phyloP scores from a whole-genome alignment of 2,797 vertebrate species.

The Emydoidea blandingii region DNA sequence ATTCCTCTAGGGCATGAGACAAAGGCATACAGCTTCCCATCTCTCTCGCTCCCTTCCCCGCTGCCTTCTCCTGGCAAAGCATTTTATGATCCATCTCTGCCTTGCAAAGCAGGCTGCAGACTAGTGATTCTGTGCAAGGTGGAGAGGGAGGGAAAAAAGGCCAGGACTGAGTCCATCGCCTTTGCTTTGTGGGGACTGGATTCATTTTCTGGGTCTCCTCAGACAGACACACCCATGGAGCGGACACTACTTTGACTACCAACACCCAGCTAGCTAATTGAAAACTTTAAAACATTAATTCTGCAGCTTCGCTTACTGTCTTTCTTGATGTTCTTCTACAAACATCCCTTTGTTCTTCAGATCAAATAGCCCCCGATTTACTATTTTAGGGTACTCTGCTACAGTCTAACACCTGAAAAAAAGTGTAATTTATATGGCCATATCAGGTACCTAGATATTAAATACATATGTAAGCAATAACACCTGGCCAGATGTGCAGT shows the following conservation, averaged over 20 bases:
- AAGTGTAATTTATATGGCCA: neutral
- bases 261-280: too few species aligned
- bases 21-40: neutral
- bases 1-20: conserved; percentile 9
- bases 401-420: neutral
- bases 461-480: neutral
- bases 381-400: neutral
- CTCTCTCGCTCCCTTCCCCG: neutral
- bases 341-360: neutral
- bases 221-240: neutral
- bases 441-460: neutral
- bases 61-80: neutral
- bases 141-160: neutral
- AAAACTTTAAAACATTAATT: neutral
- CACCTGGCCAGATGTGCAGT: neutral
- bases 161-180: neutral
- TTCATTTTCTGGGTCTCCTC: neutral
- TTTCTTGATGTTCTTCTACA: neutral
- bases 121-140: neutral
- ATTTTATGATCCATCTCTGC: neutral
- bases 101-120: neutral
- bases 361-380: neutral
- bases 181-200: neutral
- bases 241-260: neutral
- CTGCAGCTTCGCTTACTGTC: neutral